These are phyloP conservation scores for Luidia sarsii DNA, from an alignment of 53 echinoderm and acorn worm species.

Conservation along the genomic window DNA sequence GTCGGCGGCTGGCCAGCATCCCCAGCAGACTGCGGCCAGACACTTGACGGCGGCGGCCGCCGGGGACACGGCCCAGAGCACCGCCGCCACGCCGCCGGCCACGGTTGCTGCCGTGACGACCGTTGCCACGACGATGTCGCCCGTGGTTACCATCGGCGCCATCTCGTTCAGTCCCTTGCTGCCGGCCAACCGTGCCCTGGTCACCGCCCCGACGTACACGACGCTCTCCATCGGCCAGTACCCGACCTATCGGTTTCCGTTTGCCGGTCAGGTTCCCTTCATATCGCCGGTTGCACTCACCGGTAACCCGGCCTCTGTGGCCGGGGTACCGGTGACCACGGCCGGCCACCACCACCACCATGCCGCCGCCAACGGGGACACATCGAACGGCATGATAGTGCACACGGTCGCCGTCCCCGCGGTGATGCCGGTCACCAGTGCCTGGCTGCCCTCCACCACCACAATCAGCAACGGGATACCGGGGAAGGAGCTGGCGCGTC, in stretches of 20 bases:
- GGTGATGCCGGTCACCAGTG: conserved; percentile 27
- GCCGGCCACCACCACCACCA: neutral
- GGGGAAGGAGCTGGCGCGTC: conserved; percentile 3
- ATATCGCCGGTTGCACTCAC: conserved; percentile 34
- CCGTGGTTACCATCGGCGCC: conserved; percentile 41
- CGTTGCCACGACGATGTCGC: conserved; percentile 16
- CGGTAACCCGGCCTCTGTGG: neutral
- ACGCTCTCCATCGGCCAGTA: conserved; percentile 16
- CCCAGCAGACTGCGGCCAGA: neutral
- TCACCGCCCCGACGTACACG: conserved; percentile 36
- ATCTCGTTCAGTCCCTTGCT: conserved; percentile 35
- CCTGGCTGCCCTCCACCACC: conserved; percentile 22
- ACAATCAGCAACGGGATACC: conserved; percentile 39
- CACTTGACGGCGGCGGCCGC: neutral
- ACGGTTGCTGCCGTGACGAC: neutral
- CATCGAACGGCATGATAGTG: conserved; percentile 36
- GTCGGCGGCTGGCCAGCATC: conserved; percentile 20
- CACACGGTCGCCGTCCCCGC: conserved; percentile 24
- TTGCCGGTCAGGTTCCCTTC: conserved; percentile 20
- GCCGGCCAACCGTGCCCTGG: neutral
- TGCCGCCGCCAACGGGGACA: neutral
- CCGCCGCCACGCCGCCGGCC: neutral
- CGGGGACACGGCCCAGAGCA: neutral
- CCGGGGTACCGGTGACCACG: conserved; percentile 29
- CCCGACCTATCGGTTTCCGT: conserved; percentile 36